A percentile compares a stretch with the other conserved stretches of the same genome.
Conservation (phyloP, 2,113 vertebrate species). For the Anthoscopus minutus region DNA sequence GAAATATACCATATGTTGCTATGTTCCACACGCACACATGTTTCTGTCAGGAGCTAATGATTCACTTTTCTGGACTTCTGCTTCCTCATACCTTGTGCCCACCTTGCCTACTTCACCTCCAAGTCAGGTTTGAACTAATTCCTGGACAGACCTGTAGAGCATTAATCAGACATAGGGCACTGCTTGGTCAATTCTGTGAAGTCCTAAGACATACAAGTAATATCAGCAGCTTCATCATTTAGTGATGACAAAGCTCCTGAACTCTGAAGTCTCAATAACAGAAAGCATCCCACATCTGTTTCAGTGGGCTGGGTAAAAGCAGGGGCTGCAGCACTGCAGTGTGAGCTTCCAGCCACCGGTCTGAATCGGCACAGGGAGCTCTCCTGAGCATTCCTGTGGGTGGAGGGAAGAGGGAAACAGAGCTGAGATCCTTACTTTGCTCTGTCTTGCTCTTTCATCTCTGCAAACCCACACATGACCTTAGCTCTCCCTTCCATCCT, state of each 20-base stretch:
- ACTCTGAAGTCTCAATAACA: neutral
- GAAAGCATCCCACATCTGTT: neutral
- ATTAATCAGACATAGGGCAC: neutral
- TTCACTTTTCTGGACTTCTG: neutral
- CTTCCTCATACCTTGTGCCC: neutral
- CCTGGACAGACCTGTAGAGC: neutral
- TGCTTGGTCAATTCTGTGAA: neutral
- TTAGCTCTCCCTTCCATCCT: neutral
- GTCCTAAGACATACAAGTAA: neutral
- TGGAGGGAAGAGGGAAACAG: neutral
- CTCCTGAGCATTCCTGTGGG: neutral
- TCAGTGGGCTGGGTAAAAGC: neutral
- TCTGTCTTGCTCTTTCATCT: neutral
- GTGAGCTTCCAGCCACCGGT: neutral
- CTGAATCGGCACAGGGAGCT: neutral
- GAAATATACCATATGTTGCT: neutral
- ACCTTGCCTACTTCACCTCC: neutral
- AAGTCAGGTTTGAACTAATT: neutral
- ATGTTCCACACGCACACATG: neutral
- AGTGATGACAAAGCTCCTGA: neutral
- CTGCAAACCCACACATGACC: neutral
- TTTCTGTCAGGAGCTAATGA: neutral
- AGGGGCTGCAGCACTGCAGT: neutral
- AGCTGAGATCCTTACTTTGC: neutral
- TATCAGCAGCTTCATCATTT: neutral